These are phyloP conservation scores for Aelia acuminata DNA, from an alignment of 2,888 invertebrate genomes.

Conservation along the genomic window DNA sequence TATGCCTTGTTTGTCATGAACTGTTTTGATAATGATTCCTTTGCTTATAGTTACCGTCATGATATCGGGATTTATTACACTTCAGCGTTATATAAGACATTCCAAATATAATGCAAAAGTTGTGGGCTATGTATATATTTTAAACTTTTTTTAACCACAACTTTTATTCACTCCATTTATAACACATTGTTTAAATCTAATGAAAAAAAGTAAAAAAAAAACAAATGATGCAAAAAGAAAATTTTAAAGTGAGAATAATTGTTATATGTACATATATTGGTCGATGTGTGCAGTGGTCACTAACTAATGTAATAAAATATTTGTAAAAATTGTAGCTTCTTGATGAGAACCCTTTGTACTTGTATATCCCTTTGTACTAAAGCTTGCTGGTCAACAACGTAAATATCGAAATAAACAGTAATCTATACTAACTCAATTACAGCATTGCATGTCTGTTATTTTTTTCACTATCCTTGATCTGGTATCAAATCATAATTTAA, in stretches of 20 bases:
- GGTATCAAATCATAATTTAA: neutral
- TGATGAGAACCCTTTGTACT: conserved; percentile 37
- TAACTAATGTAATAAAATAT: conserved; percentile 63
- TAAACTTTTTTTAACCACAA: conserved; percentile 50
- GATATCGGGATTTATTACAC: conserved; percentile 38
- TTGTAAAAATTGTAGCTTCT: conserved; percentile 61
- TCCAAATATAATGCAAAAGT: conserved; percentile 44
- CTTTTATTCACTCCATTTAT: conserved; percentile 42
- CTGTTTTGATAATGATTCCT: conserved; percentile 38
- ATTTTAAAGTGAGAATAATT: conserved; percentile 56
- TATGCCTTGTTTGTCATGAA: conserved; percentile 47
- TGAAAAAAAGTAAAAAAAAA: conserved; percentile 29
- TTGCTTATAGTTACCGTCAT: conserved; percentile 58
- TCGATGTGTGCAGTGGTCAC: conserved; percentile 64
- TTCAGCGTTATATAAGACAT: conserved; percentile 54
- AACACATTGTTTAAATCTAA: conserved; percentile 28
- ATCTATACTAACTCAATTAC: neutral
- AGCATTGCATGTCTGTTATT: neutral
- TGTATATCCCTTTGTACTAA: neutral
- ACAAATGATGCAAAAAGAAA: conserved; percentile 53
- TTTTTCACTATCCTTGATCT: neutral
- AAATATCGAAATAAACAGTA: conserved; percentile 4
- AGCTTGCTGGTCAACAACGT: conserved; percentile 19
- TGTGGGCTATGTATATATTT: conserved; percentile 53
- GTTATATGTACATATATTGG: conserved; percentile 62